Base-by-base conservation (phyloP, 1,140 invertebrate genomes). In the Protaetia brevitarsis region DNA sequence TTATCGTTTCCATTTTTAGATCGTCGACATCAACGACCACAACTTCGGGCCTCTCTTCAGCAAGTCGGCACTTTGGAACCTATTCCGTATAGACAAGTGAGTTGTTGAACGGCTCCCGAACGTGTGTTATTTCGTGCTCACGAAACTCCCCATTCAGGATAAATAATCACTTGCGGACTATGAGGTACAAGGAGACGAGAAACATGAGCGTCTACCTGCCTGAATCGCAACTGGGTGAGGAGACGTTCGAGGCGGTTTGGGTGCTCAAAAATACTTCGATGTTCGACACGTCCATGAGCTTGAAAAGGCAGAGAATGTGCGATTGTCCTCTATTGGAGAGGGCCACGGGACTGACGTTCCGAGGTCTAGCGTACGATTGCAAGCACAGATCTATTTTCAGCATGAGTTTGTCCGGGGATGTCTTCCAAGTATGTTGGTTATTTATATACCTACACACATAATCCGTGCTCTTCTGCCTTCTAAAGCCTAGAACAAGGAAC, bases 231-330 rank as follows among this genome's bases (percentile, higher is more conserved):
- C 23, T 69, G 11, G 60, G 36, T 8, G 27, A 69, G 16, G 66
- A 65, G 6, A 10, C 34, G 34, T 70, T 64, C 51, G 68, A 67
- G 13, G 23, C 68, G 0, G 66, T 61, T 34, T 66, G 73, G 58
- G 41, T 71, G 3, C 34, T 74, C 1, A 51, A 66, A 58, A 75
- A 75, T 51, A 63, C 65, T 11, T 69, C 69, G 13, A 37, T 16
- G n/a, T 66, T 71, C 45, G 45, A 68, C 7, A 65, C 67, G 8
- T 60, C 34, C 13, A 23, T 69, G 11, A 28, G 29, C 36, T 51
- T 76, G 10, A 71, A 71, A 65, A 51, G 72, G 19, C 58, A 63
- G 41, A 73, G 73, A 66, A 30, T 71, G 16, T 76, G 74, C 61
- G 66, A 71, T 10, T 76, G 74, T 59, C 34, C 63, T 8, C 34